Evolutionary conservation across 2,888 invertebrate genomes (phyloP), one percentile per base, ranked within the genome.

Genomic region (Dryobotodes eremita): DNA sequence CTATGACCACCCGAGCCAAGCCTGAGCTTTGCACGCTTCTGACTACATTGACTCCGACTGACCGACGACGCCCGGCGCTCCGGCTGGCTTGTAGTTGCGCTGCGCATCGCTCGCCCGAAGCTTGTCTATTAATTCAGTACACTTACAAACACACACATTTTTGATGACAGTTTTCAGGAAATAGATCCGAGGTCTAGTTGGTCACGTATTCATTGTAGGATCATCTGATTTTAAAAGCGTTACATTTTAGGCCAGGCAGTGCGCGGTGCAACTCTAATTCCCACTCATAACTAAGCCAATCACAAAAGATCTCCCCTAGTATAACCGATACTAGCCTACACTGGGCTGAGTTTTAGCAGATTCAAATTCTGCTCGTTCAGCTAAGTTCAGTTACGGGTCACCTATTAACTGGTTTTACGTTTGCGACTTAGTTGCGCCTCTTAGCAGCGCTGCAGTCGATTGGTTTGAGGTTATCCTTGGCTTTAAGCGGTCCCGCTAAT

Each of bases 31-130:
- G 90, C 91, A 90, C 92, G 86, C 83, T 90, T 84, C 0, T 82
- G 80, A 59, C 76, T 79, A 53, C 68, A 68, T n/a, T n/a, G n/a
- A n/a, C n/a, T n/a, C n/a, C n/a, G n/a, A n/a, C n/a, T n/a, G n/a
- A n/a, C n/a, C n/a, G n/a, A n/a, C n/a, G n/a, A n/a, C n/a, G 71
- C 23, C 48, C 68, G 69, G 23, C 48, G 93, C 92, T 91, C 92
- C 82, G 92, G 90, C 92, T 90, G 93, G 92, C 92, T 92, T 89
- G 84, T 88, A 88, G 88, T 88, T 88, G 89, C 81, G 86, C 81
- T 81, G 88, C 81, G 86, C 83, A 81, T 86, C 75, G 84, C 85
- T 79, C 79, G 88, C 89, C 88, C 81, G 72, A 69, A 79, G 86
- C 86, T 89, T 89, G 70, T 65, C 76, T 77, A 66, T 77, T 72